Conservation (phyloP, 1,140 invertebrate species). For the Berghia stephanieae region DNA sequence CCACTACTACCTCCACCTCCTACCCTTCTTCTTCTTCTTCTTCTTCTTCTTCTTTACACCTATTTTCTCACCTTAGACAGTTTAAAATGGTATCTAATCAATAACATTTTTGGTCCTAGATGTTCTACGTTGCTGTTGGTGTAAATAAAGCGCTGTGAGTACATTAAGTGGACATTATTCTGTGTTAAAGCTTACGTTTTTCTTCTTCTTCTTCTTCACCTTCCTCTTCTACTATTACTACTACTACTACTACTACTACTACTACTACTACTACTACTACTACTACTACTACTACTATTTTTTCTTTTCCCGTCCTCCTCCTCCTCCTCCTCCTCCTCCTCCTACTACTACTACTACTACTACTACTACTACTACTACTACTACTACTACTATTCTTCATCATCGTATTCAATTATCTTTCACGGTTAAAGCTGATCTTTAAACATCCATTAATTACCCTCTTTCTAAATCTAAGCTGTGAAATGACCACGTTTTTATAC, state of each 20-base stretch:
- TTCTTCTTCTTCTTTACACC: too few species aligned
- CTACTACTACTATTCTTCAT: neutral
- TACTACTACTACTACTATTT: neutral
- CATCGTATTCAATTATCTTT: neutral
- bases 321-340: neutral
- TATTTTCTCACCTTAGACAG: too few species aligned
- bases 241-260: neutral
- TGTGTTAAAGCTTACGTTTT: too few species aligned
- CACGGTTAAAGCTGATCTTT: neutral
- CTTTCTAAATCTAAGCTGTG: neutral
- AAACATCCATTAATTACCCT: neutral
- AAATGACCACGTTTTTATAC: neutral
- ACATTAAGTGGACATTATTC: too few species aligned
- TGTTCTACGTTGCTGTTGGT: too few species aligned
- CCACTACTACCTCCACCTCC: too few species aligned
- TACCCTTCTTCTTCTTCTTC: too few species aligned
- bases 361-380: too few species aligned
- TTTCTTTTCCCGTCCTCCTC: neutral
- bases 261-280: neutral
- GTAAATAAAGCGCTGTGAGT: too few species aligned
- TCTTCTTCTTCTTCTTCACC: too few species aligned
- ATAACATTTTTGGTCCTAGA: too few species aligned
- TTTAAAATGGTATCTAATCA: too few species aligned
- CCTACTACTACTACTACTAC: neutral
- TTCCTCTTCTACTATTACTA: neutral